These are phyloP conservation scores for Dasypolia templi DNA, from an alignment of 2,888 invertebrate species.

Conservation along the genomic window DNA sequence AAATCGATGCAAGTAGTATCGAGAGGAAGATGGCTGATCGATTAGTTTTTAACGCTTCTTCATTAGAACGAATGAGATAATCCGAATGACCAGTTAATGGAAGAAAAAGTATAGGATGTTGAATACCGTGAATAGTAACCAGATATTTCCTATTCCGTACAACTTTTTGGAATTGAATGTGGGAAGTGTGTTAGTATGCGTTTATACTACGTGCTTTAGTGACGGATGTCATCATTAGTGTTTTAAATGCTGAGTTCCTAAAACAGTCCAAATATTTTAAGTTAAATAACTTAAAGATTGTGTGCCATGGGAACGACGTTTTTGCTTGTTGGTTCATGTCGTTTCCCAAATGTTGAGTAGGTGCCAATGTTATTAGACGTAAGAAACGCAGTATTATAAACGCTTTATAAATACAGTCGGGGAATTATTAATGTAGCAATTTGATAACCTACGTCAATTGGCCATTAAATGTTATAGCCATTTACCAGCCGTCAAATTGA, in stretches of 20 bases:
- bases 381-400: background rate
- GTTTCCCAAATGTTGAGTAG: background rate
- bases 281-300: background rate
- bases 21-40: conserved; percentile 20
- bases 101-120: conserved; percentile 38
- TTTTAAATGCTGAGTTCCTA: conserved; percentile 25
- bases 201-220: conserved; percentile 13
- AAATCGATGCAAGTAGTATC: conserved; percentile 32
- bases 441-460: background rate
- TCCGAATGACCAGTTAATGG: conserved; percentile 45
- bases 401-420: background rate
- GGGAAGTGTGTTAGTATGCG: conserved; percentile 13
- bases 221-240: conserved; percentile 35
- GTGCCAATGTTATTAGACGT: background rate
- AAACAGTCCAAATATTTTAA: background rate
- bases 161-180: conserved; percentile 26
- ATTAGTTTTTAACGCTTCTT: conserved; percentile 52
- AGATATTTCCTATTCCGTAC: conserved; percentile 26
- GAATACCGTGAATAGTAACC: background rate
- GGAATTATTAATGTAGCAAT: background rate
- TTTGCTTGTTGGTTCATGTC: background rate
- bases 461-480: background rate
- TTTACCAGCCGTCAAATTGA: background rate
- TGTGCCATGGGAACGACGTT: background rate
- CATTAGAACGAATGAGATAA: conserved; percentile 51